Evolutionary conservation across 2,888 invertebrate genomes (phyloP).

Genomic region (Actias luna): DNA sequence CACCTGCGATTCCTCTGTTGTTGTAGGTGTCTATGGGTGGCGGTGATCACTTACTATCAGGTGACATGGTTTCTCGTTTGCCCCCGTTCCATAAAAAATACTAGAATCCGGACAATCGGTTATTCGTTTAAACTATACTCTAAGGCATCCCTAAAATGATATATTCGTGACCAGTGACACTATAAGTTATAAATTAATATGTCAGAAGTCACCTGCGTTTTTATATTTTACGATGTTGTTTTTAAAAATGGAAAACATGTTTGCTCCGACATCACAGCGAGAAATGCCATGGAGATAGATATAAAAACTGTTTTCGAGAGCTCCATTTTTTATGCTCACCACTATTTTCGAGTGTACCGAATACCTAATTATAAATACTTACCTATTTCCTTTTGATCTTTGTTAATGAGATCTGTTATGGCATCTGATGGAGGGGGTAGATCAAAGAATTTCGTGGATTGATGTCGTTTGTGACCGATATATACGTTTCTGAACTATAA

Average conservation of each 20-base stretch:
- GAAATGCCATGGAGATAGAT: slow-evolving; percentile 26
- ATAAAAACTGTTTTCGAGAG: slow-evolving; percentile 10
- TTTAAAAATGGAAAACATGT: slow-evolving; percentile 50
- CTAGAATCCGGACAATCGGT: neutral
- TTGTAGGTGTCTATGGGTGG: too few relatives aligned
- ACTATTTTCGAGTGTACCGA: slow-evolving; percentile 4
- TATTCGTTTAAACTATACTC: neutral
- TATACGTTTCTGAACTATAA: neutral
- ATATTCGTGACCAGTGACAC: slow-evolving; percentile 17
- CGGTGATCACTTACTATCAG: too few relatives aligned
- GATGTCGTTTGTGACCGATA: slow-evolving; percentile 3
- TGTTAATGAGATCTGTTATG: slow-evolving; percentile 13
- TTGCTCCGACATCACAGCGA: slow-evolving; percentile 42
- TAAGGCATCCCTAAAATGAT: slow-evolving; percentile 5
- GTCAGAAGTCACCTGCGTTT: slow-evolving; percentile 64
- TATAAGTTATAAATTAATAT: slow-evolving; percentile 53
- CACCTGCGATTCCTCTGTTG: too few relatives aligned
- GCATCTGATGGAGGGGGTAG: slow-evolving; percentile 18
- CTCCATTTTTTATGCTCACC: slow-evolving; percentile 11
- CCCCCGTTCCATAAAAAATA: too few relatives aligned
- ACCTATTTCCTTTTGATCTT: slow-evolving; percentile 13
- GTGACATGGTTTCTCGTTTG: too few relatives aligned
- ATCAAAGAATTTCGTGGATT: slow-evolving; percentile 9
- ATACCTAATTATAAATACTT: slow-evolving; percentile 14
- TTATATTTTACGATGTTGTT: slow-evolving; percentile 45